These are phyloP conservation scores for Labeo catla DNA, from an alignment of 2,113 vertebrate species.

Conservation along the genomic window DNA sequence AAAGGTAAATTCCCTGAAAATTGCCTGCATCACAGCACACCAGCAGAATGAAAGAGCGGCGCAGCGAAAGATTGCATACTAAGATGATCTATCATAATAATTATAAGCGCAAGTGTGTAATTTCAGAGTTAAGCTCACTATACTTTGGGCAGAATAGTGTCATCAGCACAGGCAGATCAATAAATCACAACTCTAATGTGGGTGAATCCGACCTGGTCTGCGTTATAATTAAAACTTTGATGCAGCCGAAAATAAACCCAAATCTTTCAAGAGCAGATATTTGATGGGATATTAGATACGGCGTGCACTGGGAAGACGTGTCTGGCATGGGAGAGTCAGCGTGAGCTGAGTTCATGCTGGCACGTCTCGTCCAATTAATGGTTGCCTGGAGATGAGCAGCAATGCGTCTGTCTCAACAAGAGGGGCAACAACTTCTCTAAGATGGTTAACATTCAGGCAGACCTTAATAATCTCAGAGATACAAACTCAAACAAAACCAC, in stretches of 20 bases:
- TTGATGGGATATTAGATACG: constrained; percentile 13
- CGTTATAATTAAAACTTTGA: constrained; percentile 51
- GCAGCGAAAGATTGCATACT: constrained; percentile 38
- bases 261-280: constrained; percentile 31
- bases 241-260: constrained; percentile 49
- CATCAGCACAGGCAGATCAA: constrained; percentile 46
- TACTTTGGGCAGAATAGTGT: constrained; percentile 4
- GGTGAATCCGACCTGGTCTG: constrained; percentile 22
- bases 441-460: background rate
- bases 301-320: constrained; percentile 12
- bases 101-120: constrained; percentile 37
- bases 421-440: background rate
- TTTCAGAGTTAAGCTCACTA: constrained; percentile 42
- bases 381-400: constrained; percentile 42
- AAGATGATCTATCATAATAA: constrained; percentile 36
- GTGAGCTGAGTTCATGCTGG: constrained; percentile 36
- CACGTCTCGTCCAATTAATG: constrained; percentile 45
- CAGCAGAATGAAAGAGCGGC: constrained; percentile 36
- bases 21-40: constrained; percentile 37
- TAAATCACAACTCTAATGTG: constrained; percentile 54
- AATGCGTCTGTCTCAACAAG: constrained; percentile 29
- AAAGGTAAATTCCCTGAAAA: constrained; percentile 41
- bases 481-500: background rate
- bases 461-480: background rate
- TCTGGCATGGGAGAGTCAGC: constrained; percentile 35